Percentiles rank a stretch among this genome's conserved stretches.
phyloP scores from a whole-genome alignment of 2,888 invertebrate species.

The Tiliacea citrago region DNA sequence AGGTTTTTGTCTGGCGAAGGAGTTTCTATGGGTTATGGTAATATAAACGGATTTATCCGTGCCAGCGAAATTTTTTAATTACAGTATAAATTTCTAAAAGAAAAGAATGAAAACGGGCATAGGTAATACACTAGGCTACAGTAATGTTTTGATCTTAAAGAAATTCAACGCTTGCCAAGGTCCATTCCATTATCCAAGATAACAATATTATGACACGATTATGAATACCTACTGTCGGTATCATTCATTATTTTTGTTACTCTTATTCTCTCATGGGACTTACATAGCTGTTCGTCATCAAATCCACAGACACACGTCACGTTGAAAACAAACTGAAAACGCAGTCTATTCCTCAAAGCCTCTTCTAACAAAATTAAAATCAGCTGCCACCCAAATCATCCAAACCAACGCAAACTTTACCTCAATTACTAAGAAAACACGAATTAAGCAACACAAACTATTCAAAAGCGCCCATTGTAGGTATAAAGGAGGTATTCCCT shows the following conservation, averaged over 20 bases:
- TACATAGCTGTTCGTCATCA: not conserved
- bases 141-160: not conserved
- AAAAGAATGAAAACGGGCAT: not conserved
- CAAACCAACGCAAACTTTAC: conserved; percentile 39
- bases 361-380: conserved; percentile 29
- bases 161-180: not conserved
- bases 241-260: not conserved
- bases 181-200: not conserved
- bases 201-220: not conserved
- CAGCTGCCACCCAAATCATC: conserved; percentile 6
- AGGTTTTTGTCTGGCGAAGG: not conserved
- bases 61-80: not conserved
- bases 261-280: not conserved
- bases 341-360: not conserved
- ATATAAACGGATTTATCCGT: not conserved
- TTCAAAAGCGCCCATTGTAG: conserved; percentile 54
- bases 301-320: not conserved
- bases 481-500: conserved; percentile 63
- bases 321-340: not conserved
- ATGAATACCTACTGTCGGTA: not conserved
- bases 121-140: not conserved
- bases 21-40: not conserved
- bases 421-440: conserved; percentile 56
- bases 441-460: conserved; percentile 64
- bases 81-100: not conserved